Percentiles rank a stretch among this genome's conserved stretches.
These are phyloP conservation scores for Mythimna pallens DNA, from an alignment of 2,888 invertebrate genomes.

Conservation along the genomic window DNA sequence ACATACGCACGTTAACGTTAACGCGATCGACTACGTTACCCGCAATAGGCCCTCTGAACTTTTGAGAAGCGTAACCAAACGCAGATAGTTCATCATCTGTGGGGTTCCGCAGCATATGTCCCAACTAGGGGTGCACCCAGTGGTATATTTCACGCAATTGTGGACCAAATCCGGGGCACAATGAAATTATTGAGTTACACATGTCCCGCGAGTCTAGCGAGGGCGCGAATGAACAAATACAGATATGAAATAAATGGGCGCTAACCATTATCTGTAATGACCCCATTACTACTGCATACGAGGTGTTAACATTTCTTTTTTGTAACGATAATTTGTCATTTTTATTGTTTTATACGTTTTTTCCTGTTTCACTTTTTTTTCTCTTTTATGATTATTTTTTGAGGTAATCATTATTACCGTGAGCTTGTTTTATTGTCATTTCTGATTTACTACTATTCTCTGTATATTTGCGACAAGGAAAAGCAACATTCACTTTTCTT, in stretches of 20 bases:
- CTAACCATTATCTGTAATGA: constrained; percentile 80
- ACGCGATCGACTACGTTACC: too few species aligned
- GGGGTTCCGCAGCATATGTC: constrained; percentile 78
- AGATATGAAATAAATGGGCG: constrained; percentile 86
- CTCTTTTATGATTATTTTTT: constrained; percentile 11
- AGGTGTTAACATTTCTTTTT: constrained; percentile 74
- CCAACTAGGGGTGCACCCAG: constrained; percentile 71
- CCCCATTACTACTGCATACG: constrained; percentile 75
- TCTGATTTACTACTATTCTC: background rate
- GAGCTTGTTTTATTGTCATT: too few species aligned
- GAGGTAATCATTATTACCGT: background rate
- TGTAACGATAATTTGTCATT: constrained; percentile 62
- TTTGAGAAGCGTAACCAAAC: constrained; percentile 50
- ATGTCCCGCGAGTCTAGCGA: constrained; percentile 78
- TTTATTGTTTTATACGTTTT: constrained; percentile 60
- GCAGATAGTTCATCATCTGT: constrained; percentile 42
- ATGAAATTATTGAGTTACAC: constrained; percentile 85
- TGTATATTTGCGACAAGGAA: background rate
- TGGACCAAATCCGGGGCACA: constrained; percentile 80
- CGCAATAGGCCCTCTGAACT: background rate
- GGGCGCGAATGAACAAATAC: constrained; percentile 81
- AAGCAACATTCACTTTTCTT: background rate
- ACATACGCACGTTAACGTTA: background rate
- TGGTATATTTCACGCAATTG: constrained; percentile 86
- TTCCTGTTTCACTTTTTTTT: constrained; percentile 13